Evolutionary conservation across 2,113 vertebrate genomes (phyloP).

Genomic region (Casuarius casuarius): DNA sequence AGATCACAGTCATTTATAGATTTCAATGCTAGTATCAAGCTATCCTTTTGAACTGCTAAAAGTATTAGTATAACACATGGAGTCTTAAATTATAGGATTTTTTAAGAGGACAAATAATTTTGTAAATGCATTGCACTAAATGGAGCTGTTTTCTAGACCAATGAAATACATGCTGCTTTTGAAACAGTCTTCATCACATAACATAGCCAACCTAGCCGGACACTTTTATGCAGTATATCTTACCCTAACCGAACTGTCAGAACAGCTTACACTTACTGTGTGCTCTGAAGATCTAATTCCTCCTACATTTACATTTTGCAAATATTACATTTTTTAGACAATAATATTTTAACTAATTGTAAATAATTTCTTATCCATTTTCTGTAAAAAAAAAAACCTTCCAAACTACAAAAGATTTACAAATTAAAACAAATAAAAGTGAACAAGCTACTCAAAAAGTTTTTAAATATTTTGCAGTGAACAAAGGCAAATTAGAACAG

Average conservation of each 20-base stretch:
- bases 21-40: constrained; percentile 46
- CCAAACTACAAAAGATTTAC: background rate
- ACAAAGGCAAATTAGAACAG: background rate
- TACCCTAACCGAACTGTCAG: background rate
- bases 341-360: background rate
- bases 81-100: constrained; percentile 28
- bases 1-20: constrained; percentile 52
- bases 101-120: background rate
- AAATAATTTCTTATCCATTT: background rate
- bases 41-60: constrained; percentile 19
- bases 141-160: background rate
- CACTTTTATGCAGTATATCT: background rate
- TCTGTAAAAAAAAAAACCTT: background rate
- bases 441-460: background rate
- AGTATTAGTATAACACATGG: background rate
- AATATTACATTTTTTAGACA: background rate
- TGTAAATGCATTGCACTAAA: background rate
- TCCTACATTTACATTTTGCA: background rate
- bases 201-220: background rate
- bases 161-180: background rate
- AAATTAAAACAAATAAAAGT: background rate
- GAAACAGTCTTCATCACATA: background rate
- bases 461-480: background rate
- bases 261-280: background rate
- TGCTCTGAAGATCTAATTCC: background rate